Evolutionary conservation across 2,797 vertebrate genomes (phyloP).

Genomic region (Sebastes hopkinsi): DNA sequence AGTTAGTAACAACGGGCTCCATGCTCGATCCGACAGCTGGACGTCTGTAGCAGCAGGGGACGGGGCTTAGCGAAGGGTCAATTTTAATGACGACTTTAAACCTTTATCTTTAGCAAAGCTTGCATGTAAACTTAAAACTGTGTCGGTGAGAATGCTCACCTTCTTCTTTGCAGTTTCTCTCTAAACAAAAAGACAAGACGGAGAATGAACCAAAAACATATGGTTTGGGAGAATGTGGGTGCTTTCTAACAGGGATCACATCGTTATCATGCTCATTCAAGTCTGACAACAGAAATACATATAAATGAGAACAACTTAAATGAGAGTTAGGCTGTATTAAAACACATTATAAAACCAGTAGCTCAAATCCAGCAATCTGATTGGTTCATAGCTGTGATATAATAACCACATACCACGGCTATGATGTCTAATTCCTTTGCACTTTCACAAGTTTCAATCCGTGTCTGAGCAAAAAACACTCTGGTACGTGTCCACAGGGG

Average conservation of each 20-base stretch:
- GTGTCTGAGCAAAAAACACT: no score
- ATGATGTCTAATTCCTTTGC: no score
- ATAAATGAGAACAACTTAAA: neutral
- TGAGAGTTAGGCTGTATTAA: neutral
- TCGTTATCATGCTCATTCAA: neutral
- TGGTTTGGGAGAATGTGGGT: neutral
- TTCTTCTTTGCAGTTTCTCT: neutral
- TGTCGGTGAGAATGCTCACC: neutral
- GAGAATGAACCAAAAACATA: neutral
- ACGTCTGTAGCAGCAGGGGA: no score
- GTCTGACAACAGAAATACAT: neutral
- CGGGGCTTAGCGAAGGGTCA: no score
- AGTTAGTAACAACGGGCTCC: no score
- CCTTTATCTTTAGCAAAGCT: neutral
- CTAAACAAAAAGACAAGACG: neutral
- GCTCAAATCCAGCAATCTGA: no score
- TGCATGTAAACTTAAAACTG: neutral
- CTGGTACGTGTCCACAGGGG: no score
- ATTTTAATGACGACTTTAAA: neutral
- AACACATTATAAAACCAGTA: neutral
- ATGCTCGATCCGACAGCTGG: no score
- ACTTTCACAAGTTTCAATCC: no score
- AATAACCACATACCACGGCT: no score
- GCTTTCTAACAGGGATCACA: neutral
- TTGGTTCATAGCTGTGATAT: no score